A percentile compares a stretch with the other conserved stretches of the same genome.
Conservation (phyloP, 2,888 invertebrate species). For the Balanococcus diminutus region DNA sequence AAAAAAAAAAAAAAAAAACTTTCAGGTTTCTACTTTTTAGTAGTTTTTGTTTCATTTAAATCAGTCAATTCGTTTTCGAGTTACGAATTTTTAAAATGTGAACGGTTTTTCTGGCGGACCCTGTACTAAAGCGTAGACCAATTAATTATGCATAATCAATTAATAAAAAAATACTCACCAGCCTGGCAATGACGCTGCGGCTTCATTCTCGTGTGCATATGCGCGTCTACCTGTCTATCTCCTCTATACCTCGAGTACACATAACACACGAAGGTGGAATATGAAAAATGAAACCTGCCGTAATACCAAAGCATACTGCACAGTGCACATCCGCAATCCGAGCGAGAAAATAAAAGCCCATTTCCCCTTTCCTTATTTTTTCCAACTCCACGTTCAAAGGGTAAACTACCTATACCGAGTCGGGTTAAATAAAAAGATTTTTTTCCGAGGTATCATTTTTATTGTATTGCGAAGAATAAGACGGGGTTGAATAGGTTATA, state of each 20-base stretch:
- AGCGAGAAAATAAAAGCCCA: slow-evolving; percentile 20
- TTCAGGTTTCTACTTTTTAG: too few species aligned
- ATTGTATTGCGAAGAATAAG: slow-evolving; percentile 19
- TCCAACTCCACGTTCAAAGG: background rate
- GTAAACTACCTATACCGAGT: background rate
- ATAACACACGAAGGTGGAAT: background rate
- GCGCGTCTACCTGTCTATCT: too few species aligned
- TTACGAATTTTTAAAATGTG: too few species aligned
- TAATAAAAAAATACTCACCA: background rate
- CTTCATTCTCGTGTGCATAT: background rate
- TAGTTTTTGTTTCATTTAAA: too few species aligned
- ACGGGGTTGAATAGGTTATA: slow-evolving; percentile 24
- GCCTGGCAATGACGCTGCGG: background rate
- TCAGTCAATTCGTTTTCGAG: too few species aligned
- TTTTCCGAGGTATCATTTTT: slow-evolving; percentile 41
- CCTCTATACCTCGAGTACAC: background rate
- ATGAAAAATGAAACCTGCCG: slow-evolving; percentile 30
- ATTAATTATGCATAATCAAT: slow-evolving; percentile 49
- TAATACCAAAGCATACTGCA: background rate
- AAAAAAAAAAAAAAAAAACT: too few species aligned
- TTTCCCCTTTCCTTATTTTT: background rate
- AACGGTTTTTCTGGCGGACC: too few species aligned
- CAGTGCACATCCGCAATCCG: background rate
- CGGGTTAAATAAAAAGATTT: slow-evolving; percentile 11
- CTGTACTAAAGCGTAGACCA: slow-evolving; percentile 9